Evolutionary conservation across 2,797 vertebrate genomes (phyloP), one percentile per base, ranked within the genome.

Genomic region (Smutsia gigantea): DNA sequence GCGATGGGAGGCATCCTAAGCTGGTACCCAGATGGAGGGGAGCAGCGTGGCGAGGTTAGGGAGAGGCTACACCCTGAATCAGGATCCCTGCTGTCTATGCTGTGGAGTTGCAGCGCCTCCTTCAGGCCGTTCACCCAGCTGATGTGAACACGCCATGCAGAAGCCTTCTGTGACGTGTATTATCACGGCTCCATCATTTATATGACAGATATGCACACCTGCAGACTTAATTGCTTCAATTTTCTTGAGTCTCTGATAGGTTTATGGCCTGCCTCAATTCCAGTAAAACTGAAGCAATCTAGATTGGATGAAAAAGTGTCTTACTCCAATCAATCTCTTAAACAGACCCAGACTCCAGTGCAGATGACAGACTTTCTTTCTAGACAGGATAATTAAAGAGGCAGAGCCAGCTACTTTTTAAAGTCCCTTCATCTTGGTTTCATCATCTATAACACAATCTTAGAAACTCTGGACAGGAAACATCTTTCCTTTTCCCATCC

Each of bases 211-310:
- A 98, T 82, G 97, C 96, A 96, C 98, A 98, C 98, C 98, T 98
- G 97, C 96, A 98, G 97, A 74, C 97, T 98, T 98, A 98, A 98
- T 98, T 98, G 96, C 97, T 98, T 97, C 97, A 87, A 97, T 98
- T 98, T 98, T 98, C 82, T 94, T 96, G 87, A 97, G 98, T 97
- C 86, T 0, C 53, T 4, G 77, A 94, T 96, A 97, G 98, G 98
- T 98, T 98, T 98, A 98, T 98, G 96, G 86, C 96, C 92, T 82
- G 91, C 2, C 97, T 97, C 97, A 87, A 97, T 98, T 98, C 98
- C 97, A 98, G 97, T 98, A 98, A 98, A 98, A 98, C 97, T 95
- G 97, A 98, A 98, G 96, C 95, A 98, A 92, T 98, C 98, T 97
- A 97, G 98, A 98, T 98, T 97, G 95, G 97, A 97, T 51, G 63